Conservation (phyloP, 2,888 invertebrate genomes). For the Prionchulus punctatus region DNA sequence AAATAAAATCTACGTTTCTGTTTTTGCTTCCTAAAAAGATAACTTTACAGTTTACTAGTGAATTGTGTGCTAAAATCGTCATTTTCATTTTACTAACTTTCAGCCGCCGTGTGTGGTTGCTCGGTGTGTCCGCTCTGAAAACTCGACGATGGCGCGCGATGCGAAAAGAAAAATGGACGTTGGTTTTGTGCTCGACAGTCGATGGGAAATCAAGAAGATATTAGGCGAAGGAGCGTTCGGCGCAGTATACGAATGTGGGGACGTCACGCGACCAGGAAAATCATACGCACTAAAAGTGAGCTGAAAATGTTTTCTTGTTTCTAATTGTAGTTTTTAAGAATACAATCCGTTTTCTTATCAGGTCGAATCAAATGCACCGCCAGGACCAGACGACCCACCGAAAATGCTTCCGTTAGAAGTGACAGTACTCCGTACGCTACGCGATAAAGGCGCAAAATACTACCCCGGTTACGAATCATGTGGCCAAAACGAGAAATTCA, state of each 20-base stretch:
- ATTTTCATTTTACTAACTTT: too few relatives aligned
- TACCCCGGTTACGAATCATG: conserved; percentile 1
- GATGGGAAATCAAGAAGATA: not conserved
- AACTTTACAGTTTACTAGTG: too few relatives aligned
- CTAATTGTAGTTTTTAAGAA: too few relatives aligned
- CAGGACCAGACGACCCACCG: not conserved
- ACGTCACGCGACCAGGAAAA: not conserved
- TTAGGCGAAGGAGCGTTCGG: conserved; percentile 4
- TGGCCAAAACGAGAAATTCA: not conserved
- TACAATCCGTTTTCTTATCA: too few relatives aligned
- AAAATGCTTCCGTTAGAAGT: not conserved
- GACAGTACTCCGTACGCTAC: not conserved
- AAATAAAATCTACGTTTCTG: too few relatives aligned
- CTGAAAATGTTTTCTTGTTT: too few relatives aligned
- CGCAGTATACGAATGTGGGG: not conserved
- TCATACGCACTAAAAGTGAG: not conserved
- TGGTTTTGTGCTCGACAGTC: not conserved
- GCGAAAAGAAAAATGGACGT: not conserved
- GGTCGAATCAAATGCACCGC: not conserved
- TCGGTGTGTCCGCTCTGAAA: too few relatives aligned
- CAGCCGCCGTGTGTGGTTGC: too few relatives aligned
- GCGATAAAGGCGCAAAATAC: not conserved
- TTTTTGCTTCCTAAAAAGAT: too few relatives aligned
- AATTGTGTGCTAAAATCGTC: too few relatives aligned
- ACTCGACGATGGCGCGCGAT: too few relatives aligned